phyloP scores from a whole-genome alignment of 1,140 invertebrate genomes.

The Teleogryllus occipitalis region DNA sequence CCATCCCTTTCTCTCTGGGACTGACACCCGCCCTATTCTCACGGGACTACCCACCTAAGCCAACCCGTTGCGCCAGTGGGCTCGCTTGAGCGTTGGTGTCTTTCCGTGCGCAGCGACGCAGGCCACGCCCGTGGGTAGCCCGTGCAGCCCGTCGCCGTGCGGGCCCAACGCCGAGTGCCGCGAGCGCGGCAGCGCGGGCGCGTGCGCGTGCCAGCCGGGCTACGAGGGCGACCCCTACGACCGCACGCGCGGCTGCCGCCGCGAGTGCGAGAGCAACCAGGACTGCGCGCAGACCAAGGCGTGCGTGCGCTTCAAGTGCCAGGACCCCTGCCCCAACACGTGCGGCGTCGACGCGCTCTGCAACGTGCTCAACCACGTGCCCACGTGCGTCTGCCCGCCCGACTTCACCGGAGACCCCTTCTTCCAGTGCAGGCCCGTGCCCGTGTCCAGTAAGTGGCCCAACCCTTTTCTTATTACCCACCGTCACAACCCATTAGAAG shows the following conservation, averaged over 20 bases:
- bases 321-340: conserved; percentile 64
- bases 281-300: conserved; percentile 61
- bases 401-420: conserved; percentile 72
- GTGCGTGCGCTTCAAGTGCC: conserved; percentile 66
- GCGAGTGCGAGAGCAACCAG: conserved; percentile 64
- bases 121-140: conserved; percentile 39
- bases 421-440: conserved; percentile 45
- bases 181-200: conserved; percentile 62
- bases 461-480: too few relatives aligned
- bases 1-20: too few relatives aligned
- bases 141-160: conserved; percentile 68
- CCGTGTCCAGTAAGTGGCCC: conserved; percentile 14
- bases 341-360: conserved; percentile 67
- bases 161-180: conserved; percentile 71
- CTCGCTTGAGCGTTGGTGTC: too few relatives aligned
- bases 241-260: conserved; percentile 53
- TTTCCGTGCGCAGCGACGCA: conserved; percentile 32
- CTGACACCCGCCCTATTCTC: too few relatives aligned
- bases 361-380: conserved; percentile 60
- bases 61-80: too few relatives aligned
- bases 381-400: conserved; percentile 61
- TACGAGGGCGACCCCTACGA: conserved; percentile 71
- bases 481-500: too few relatives aligned
- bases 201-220: conserved; percentile 64
- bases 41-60: too few relatives aligned